Evolutionary conservation across 92 coral and sea anemone genomes (phyloP).

Genomic region (Phenganax marumi): DNA sequence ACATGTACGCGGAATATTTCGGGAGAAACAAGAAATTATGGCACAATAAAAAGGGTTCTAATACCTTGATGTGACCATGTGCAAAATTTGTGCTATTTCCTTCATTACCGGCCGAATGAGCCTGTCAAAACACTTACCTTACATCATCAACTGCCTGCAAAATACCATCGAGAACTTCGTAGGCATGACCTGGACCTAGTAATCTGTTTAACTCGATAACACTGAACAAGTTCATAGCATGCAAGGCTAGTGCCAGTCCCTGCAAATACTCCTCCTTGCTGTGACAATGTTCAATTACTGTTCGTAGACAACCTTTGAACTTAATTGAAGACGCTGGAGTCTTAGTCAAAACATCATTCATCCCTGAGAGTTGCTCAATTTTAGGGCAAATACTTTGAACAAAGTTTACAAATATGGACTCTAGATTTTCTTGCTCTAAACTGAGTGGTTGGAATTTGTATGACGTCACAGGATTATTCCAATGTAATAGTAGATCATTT

Average conservation of each 20-base stretch:
- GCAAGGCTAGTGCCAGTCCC: slow-evolving; percentile 79
- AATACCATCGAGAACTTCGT: slow-evolving; percentile 11
- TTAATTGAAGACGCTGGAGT: slow-evolving; percentile 51
- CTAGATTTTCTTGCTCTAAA: slow-evolving; percentile 12
- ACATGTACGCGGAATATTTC: no score
- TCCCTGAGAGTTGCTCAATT: slow-evolving; percentile 51
- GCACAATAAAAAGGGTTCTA: no score
- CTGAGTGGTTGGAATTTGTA: slow-evolving; percentile 41
- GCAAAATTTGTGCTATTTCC: neutral
- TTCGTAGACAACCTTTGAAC: slow-evolving; percentile 79
- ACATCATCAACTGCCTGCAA: slow-evolving; percentile 27
- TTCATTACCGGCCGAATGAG: neutral
- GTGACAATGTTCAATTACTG: slow-evolving; percentile 69
- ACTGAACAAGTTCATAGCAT: slow-evolving; percentile 86
- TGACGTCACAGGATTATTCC: slow-evolving; percentile 71
- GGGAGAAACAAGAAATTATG: no score
- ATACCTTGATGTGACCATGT: no score
- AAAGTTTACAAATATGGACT: slow-evolving; percentile 4
- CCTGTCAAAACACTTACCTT: slow-evolving; percentile 19
- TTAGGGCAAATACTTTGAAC: slow-evolving; percentile 14
- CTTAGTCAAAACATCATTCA: slow-evolving; percentile 17
- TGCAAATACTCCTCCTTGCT: slow-evolving; percentile 60
- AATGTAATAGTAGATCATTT: slow-evolving; percentile 65
- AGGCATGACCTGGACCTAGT: slow-evolving; percentile 61
- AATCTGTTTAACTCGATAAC: slow-evolving; percentile 78